Base-by-base conservation (phyloP, 2,888 invertebrate genomes). In the Drosophila nr. fundita region DNA sequence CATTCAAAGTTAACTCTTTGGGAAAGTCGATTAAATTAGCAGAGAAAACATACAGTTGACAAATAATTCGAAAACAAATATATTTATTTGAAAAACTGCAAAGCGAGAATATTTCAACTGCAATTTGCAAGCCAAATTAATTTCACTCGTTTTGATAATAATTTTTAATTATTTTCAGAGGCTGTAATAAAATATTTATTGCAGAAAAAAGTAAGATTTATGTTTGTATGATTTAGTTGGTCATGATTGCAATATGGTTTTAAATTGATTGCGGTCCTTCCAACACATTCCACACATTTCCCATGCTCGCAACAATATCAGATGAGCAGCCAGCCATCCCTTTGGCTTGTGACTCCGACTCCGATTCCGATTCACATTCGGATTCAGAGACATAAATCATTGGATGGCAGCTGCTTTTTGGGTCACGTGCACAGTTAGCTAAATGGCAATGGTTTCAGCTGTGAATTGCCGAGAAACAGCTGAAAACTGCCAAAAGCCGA, bases 311-410 rank as follows among this genome's bases (percentile, higher is more conserved):
- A 21, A 24, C 59, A 50, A 42, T 32, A 18, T 34, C 15, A 1
- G 29, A 52, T 42, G 67, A 30, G 36, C 34, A 45, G 32, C n/a
- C 18, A 54, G 24, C 8, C 15, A 40, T 53, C 78, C 57, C 29
- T 57, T 70, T 29, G 4, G 15, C 2, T 18, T 38, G 18, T 40
- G 57, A 40, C 15, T 15, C 27, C 11, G 45, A 30, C 49, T 38
- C 24, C 15, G 48, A 32, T 55, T 38, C 30, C 15, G 10, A 61
- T 57, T 34, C 18, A 11, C 13, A 50, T 38, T 30, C 50, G 45
- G 63, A 29, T 58, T 24, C 15, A 45, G 54, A 36, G 53, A 42
- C 59, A 78, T 76, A 78, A 78, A 76, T 78, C 74, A 78, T 64
- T 59, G 45, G 38, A 32, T 21, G 53, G 58, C 76, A 76, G 78